Evolutionary conservation across 2,888 invertebrate genomes (phyloP), one percentile per base, ranked within the genome.

Genomic region (Hemithea aestivaria): DNA sequence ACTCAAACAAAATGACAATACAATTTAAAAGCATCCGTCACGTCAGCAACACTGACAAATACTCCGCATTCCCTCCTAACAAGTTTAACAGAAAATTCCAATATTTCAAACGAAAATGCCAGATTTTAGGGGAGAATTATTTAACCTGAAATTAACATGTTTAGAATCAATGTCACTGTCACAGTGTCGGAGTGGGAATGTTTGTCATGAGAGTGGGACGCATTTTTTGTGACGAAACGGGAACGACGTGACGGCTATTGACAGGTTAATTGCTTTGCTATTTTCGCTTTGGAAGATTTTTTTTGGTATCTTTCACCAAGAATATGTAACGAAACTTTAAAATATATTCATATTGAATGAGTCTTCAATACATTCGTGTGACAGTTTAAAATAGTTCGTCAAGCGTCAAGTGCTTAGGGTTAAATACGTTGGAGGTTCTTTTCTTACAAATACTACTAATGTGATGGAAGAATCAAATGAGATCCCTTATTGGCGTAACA

Each of bases 141-240:
- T 82, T 82, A 81, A 82, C 84, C 81, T 75, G 75, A 83, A 85
- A 85, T 85, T 85, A 83, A 83, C 77, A 74, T 72, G 84, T 84
- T 83, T 62, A 65, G 74, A 73, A 81, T 80, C 78, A 66, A 78
- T 81, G 83, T 73, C 50, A 40, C 57, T 73, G 85, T 84, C 85
- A 71, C 22, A 49, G 53, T 66, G 68, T 62, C 66, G 53, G 39
- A 48, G 52, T 40, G 50, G 55, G 57, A 53, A 51, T 53, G 70
- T 82, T 62, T 66, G 65, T 83, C 77, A 74, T 66, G 70, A 62
- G 50, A 55, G 48, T 48, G 42, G 39, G 52, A 48, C 49, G 54
- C 54, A 67, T 66, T 72, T 74, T 77, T 78, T 75, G 47, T 49
- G 35, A 48, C 44, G 45, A 40, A 24, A 35, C 32, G 38, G 52